Evolutionary conservation across 2,888 invertebrate species (phyloP).

Genomic region (Hirtodrosophila alboralis): DNA sequence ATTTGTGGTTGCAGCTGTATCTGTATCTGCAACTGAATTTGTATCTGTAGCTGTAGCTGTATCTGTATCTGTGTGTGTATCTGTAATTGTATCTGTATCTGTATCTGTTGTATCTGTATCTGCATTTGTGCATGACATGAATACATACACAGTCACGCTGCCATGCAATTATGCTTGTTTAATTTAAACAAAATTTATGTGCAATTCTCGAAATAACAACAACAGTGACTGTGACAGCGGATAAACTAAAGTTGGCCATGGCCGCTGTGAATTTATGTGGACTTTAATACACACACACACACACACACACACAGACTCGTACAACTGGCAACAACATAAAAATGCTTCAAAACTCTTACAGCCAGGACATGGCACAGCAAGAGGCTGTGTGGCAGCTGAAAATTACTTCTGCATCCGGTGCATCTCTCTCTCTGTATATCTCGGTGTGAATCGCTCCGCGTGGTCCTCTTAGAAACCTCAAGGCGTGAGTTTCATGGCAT

Average conservation of each 20-base stretch:
- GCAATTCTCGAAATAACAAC: constrained; percentile 33
- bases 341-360: constrained; percentile 39
- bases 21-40: constrained; percentile 15
- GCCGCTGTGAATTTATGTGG: constrained; percentile 46
- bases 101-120: constrained; percentile 12
- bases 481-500: constrained; percentile 70
- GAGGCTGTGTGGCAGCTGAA: constrained; percentile 57
- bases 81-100: constrained; percentile 4
- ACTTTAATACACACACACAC: constrained; percentile 19
- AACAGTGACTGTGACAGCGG: constrained; percentile 42
- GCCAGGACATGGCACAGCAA: constrained; percentile 38
- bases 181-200: constrained; percentile 71
- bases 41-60: constrained; percentile 4
- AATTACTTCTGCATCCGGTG: constrained; percentile 79
- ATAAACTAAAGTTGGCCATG: constrained; percentile 58
- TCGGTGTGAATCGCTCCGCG: constrained; percentile 63
- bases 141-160: constrained; percentile 14
- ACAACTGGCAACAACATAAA: constrained; percentile 55
- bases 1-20: constrained; percentile 18
- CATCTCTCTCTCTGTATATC: constrained; percentile 34
- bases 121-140: constrained; percentile 14
- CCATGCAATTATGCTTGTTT: constrained; percentile 72
- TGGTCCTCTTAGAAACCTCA: constrained; percentile 64
- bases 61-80: constrained; percentile 12
- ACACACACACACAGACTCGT: constrained; percentile 5